Base-by-base conservation (phyloP, 2,888 invertebrate species). In the Agriopis aurantiaria region DNA sequence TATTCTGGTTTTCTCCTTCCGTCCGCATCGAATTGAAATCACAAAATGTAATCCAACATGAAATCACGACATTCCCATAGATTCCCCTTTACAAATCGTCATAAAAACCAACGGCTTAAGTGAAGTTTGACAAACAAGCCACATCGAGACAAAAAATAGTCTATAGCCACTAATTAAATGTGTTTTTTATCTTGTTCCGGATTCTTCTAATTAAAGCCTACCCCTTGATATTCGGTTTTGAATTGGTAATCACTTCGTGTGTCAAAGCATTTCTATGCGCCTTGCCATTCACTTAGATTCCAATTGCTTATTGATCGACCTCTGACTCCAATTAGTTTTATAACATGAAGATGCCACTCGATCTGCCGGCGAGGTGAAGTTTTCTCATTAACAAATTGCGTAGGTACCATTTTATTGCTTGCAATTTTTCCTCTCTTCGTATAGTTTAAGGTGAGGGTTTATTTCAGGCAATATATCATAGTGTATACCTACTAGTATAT, bases 231-330 rank as follows among this genome's bases (percentile, higher is more conserved):
- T 83, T 79, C 74, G 75, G 82, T 88, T 92, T 87, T 91, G 92
- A 92, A 93, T 92, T 93, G 91, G 91, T 91, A 92, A 93, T 92
- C 87, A 90, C 85, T 87, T 83, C 83, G 66, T 33, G 82, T 86
- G 85, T 91, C 92, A 92, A 92, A 92, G 93, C 90, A 84, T 87
- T 71, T 77, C 71, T 71, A 75, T 77, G 75, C 71, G 68, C 68
- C 71, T 75, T 75, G 72, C 70, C 63, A 75, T 75, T 74, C 72
- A 71, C 71, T 74, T 75, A 68, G 62, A 17, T 14, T 52, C 17
- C 65, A 64, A 79, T 77, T 73, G 67, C 68, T 75, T 78, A 75
- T 77, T 72, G 79, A 78, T 76, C 65, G 55, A 58, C 56, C 65
- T 68, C 71, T 73, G 71, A 59, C 33, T 69, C 78, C 77, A 79